phyloP scores from a whole-genome alignment of 2,888 invertebrate genomes.

The Diarsia rubi region DNA sequence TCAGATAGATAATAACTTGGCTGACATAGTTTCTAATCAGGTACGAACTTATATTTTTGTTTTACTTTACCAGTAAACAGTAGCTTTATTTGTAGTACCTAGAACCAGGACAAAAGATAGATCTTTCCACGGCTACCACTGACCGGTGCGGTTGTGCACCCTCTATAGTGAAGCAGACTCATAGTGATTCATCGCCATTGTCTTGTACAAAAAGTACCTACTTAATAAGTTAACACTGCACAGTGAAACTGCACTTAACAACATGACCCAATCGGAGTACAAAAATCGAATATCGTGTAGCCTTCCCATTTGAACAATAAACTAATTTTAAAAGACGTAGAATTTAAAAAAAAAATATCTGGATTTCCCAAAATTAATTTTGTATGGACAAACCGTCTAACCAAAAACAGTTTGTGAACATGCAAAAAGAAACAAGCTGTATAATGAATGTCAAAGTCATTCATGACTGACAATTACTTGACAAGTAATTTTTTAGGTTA shows the following conservation, averaged over 20 bases:
- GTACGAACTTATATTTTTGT: slow-evolving; percentile 24
- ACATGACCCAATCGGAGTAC: not conserved
- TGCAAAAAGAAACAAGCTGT: slow-evolving; percentile 9
- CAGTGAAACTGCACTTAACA: not conserved
- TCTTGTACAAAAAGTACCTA: not conserved
- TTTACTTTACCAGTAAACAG: slow-evolving; percentile 19
- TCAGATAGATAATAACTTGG: slow-evolving; percentile 79
- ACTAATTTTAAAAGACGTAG: not conserved
- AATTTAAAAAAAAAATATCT: not conserved
- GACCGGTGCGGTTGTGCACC: not conserved
- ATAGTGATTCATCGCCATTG: not conserved
- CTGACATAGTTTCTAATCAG: slow-evolving; percentile 71
- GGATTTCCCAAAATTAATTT: not conserved
- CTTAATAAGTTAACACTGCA: not conserved
- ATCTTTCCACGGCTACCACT: not conserved
- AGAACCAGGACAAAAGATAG: not conserved
- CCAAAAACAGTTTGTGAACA: not conserved
- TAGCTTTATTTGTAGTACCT: slow-evolving; percentile 1
- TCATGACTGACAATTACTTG: slow-evolving; percentile 43
- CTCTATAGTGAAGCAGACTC: not conserved
- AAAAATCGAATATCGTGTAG: not conserved
- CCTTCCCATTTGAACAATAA: not conserved
- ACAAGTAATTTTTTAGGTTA: slow-evolving; percentile 46
- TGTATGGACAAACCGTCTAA: not conserved
- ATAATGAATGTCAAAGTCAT: slow-evolving; percentile 47